Conservation (phyloP, 2,797 vertebrate species). For the Chelmon rostratus region DNA sequence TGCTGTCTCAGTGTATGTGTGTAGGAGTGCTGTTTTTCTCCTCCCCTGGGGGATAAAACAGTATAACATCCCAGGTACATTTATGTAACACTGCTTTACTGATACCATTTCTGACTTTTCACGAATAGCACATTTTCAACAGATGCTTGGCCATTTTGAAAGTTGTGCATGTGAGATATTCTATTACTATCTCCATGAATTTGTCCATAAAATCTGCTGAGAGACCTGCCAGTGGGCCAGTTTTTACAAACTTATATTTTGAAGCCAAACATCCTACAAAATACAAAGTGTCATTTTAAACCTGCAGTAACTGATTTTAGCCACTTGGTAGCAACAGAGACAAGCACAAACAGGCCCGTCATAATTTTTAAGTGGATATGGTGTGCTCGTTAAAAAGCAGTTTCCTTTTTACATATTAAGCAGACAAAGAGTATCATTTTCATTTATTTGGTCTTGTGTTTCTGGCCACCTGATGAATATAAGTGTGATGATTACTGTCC, state of each 20-base stretch:
- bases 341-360: not conserved
- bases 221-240: not conserved
- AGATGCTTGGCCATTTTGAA: not conserved
- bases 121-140: not conserved
- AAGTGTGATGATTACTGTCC: not conserved
- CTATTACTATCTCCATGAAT: not conserved
- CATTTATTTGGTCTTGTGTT: not conserved
- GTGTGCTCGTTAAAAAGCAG: not conserved
- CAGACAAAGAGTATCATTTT: not conserved
- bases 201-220: not conserved
- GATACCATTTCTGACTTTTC: not conserved
- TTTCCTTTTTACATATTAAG: not conserved
- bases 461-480: not conserved
- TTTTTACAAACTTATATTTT: not conserved
- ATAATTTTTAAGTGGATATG: not conserved
- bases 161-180: not conserved
- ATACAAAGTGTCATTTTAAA: not conserved
- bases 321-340: not conserved
- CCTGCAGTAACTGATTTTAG: not conserved
- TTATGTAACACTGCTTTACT: constrained; percentile 36
- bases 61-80: constrained; percentile 46
- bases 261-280: not conserved
- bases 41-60: constrained; percentile 43
- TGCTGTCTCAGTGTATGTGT: constrained; percentile 27
- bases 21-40: constrained; percentile 53